Evolutionary conservation across 2,797 vertebrate genomes (phyloP).

Genomic region (Pipistrellus nathusii): DNA sequence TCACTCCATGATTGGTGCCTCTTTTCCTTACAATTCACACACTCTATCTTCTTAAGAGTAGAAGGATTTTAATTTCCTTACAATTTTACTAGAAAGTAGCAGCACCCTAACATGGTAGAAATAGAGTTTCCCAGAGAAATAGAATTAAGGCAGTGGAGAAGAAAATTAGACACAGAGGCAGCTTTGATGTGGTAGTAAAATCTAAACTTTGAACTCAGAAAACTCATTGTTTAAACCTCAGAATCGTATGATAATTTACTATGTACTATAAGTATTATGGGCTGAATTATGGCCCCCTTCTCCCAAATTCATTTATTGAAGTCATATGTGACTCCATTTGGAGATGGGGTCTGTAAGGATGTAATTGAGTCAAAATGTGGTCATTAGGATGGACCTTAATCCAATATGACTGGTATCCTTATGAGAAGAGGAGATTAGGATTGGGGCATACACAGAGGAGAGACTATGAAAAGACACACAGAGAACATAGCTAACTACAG

Average conservation of each 20-base stretch:
- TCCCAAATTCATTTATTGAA: not conserved
- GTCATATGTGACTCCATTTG: not conserved
- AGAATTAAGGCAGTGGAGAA: not conserved
- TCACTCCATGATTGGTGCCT: not conserved
- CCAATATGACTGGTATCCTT: not conserved
- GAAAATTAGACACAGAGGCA: conserved; percentile 21
- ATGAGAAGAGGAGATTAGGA: not conserved
- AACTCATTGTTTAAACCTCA: conserved; percentile 10
- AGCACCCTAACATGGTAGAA: conserved; percentile 42
- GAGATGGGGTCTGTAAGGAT: not conserved
- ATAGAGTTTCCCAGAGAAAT: conserved; percentile 42
- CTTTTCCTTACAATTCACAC: not conserved
- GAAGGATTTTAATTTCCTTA: conserved; percentile 43
- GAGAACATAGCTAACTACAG: not conserved
- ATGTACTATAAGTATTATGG: not conserved
- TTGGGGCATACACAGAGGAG: not conserved
- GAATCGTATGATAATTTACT: not conserved
- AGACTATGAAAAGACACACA: not conserved
- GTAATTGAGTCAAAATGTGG: conserved; percentile 17
- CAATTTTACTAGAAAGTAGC: conserved; percentile 4
- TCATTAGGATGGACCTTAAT: not conserved
- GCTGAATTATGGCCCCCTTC: not conserved
- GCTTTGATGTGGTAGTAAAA: not conserved
- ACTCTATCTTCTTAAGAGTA: not conserved
- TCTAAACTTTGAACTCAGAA: not conserved